These are phyloP conservation scores for Listronotus bonariensis DNA, from an alignment of 1,140 invertebrate genomes.

Conservation along the genomic window DNA sequence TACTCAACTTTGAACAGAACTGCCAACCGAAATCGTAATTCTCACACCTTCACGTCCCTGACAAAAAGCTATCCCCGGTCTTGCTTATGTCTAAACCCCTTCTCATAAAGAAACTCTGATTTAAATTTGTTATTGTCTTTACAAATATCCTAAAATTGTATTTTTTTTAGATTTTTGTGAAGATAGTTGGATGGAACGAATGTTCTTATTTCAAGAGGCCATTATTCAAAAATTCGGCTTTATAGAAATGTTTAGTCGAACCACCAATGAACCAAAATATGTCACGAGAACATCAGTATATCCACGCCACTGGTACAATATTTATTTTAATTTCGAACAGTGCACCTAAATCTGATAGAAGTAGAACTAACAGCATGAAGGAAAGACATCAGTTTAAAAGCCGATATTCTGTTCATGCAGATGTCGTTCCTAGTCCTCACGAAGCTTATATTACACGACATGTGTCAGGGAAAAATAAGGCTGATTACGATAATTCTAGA, in stretches of 20 bases:
- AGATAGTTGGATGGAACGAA: constrained; percentile 71
- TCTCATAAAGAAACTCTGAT: too few relatives aligned
- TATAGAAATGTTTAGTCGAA: constrained; percentile 73
- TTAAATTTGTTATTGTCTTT: not conserved
- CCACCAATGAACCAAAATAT: constrained; percentile 54
- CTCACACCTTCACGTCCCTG: too few relatives aligned
- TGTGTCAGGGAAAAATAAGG: constrained; percentile 78
- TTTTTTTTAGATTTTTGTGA: constrained; percentile 72
- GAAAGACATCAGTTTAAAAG: constrained; percentile 52
- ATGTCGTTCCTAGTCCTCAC: constrained; percentile 78
- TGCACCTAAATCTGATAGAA: constrained; percentile 55
- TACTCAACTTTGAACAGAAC: too few relatives aligned
- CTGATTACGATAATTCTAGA: constrained; percentile 69
- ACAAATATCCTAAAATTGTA: not conserved
- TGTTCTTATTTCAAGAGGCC: constrained; percentile 84
- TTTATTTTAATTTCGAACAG: constrained; percentile 82
- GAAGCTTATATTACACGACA: constrained; percentile 91
- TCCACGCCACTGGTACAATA: constrained; percentile 93
- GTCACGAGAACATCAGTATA: constrained; percentile 68
- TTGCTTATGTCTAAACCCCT: too few relatives aligned
- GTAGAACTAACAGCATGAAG: constrained; percentile 53
- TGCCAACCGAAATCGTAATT: too few relatives aligned
- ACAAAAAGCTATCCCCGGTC: too few relatives aligned
- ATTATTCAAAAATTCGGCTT: constrained; percentile 86
- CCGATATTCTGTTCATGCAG: constrained; percentile 65